phyloP scores from a whole-genome alignment of 2,888 invertebrate genomes.

The Ennomos fuscantarius region DNA sequence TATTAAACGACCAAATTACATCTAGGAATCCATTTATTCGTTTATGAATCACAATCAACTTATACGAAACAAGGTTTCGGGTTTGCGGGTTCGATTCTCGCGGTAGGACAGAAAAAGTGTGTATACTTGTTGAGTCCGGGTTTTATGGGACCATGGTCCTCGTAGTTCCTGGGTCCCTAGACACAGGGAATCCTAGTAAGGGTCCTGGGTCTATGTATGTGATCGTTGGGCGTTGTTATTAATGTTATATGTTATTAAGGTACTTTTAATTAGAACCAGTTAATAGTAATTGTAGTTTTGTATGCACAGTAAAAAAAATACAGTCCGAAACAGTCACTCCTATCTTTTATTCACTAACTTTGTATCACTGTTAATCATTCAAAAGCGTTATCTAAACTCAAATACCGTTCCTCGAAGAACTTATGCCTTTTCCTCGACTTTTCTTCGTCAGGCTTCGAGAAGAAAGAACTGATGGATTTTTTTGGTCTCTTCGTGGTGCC shows the following conservation, averaged over 20 bases:
- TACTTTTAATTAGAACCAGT: no score
- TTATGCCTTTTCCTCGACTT: constrained; percentile 83
- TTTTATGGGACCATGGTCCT: no score
- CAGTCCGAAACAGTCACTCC: no score
- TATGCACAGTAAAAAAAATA: constrained; percentile 8
- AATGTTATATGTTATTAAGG: no score
- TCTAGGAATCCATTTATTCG: constrained; percentile 4
- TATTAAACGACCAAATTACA: constrained; percentile 29
- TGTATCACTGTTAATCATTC: constrained; percentile 50
- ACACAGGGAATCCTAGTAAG: no score
- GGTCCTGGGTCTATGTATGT: no score
- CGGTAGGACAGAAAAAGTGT: no score
- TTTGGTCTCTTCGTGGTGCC: constrained; percentile 64
- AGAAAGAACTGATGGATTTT: constrained; percentile 87
- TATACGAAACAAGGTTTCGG: constrained; percentile 1
- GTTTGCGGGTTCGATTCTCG: no score
- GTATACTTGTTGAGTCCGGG: no score
- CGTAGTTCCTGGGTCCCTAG: no score
- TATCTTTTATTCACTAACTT: constrained; percentile 34
- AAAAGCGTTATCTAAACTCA: constrained; percentile 82
- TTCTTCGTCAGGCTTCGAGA: constrained; percentile 67
- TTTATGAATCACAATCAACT: constrained; percentile 1
- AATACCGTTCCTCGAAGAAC: constrained; percentile 88
- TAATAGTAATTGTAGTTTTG: no score
- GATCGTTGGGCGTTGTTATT: no score